Evolutionary conservation across 2,113 vertebrate species (phyloP).

Genomic region (Heterocephalus glaber): DNA sequence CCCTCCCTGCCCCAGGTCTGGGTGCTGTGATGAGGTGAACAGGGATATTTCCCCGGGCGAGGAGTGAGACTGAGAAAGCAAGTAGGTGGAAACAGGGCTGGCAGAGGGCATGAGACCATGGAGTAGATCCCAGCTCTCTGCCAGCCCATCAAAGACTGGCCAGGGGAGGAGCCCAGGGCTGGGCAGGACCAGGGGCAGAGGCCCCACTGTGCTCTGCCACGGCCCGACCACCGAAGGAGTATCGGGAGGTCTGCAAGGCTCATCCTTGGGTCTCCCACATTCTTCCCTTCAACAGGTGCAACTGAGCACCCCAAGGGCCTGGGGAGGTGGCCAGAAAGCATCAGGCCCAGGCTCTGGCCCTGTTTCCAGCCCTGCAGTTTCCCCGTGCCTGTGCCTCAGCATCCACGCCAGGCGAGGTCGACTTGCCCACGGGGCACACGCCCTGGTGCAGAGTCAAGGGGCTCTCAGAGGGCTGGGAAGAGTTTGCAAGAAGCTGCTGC

Average conservation of each 20-base stretch:
- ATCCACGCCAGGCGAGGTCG: neutral
- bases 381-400: fast-evolving
- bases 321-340: neutral
- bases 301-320: neutral
- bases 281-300: neutral
- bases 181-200: neutral
- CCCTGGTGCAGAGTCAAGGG: neutral
- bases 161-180: neutral
- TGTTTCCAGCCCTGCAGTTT: neutral
- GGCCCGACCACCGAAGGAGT: neutral
- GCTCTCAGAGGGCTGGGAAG: neutral
- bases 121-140: neutral
- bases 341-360: neutral
- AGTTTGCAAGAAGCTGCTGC: neutral
- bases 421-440: neutral
- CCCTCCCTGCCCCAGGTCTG: neutral
- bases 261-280: neutral
- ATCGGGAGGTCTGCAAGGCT: neutral
- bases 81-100: neutral
- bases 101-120: fast-evolving
- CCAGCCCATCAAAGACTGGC: neutral
- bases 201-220: no score
- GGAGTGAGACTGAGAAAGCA: neutral
- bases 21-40: neutral
- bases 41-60: neutral